These are phyloP conservation scores for Bucorvus abyssinicus DNA, from an alignment of 2,797 vertebrate genomes.

Conservation along the genomic window DNA sequence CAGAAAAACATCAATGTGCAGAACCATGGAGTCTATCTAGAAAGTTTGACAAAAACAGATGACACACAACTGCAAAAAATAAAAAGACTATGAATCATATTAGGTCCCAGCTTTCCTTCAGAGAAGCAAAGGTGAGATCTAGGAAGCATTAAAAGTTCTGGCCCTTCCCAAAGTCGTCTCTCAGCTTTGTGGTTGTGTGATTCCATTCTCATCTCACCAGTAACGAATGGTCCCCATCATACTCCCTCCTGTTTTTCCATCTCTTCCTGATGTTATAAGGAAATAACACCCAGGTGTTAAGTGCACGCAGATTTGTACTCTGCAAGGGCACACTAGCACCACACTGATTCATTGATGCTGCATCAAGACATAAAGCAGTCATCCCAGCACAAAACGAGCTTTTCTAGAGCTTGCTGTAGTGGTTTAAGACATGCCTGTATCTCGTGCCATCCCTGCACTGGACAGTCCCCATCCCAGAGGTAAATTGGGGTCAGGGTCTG, in stretches of 20 bases:
- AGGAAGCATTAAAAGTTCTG: background rate
- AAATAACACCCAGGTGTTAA: background rate
- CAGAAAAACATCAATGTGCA: background rate
- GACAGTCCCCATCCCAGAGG: background rate
- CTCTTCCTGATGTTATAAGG: background rate
- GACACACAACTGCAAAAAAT: background rate
- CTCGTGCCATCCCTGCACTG: background rate
- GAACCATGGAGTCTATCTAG: background rate
- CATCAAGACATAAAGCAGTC: background rate
- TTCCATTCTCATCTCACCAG: background rate
- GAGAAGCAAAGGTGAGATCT: background rate
- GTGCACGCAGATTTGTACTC: background rate
- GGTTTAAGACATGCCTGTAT: background rate
- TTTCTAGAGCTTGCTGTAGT: background rate
- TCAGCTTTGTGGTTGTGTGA: background rate
- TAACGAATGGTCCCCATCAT: background rate
- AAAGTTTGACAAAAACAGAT: background rate
- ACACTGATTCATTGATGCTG: background rate
- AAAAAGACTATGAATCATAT: too few species aligned
- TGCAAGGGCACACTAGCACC: background rate
- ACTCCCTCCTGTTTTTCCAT: background rate
- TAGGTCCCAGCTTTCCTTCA: accelerated
- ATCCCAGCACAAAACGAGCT: background rate
- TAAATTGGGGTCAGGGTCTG: background rate
- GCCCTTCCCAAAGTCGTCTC: background rate